These are phyloP conservation scores for Meandrina meandrites DNA, from an alignment of 92 coral and sea anemone species.

Conservation along the genomic window DNA sequence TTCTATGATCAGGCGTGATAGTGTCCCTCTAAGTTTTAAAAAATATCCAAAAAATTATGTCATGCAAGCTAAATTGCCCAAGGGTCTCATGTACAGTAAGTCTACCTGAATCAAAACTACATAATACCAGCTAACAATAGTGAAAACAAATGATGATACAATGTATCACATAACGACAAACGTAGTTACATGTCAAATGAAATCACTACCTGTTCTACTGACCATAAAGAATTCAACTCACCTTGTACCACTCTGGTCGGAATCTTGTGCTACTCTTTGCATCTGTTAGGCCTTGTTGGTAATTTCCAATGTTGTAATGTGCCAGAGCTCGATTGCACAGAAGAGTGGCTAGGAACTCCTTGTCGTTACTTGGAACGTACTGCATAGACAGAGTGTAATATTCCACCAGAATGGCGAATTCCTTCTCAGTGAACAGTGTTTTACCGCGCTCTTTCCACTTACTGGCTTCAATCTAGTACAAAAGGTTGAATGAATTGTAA, in stretches of 20 bases:
- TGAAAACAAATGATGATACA: too few relatives aligned
- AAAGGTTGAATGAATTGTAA: background rate
- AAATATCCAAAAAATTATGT: too few relatives aligned
- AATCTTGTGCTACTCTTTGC: conserved; percentile 64
- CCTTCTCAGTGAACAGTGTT: conserved; percentile 52
- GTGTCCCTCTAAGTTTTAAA: too few relatives aligned
- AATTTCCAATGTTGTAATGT: conserved; percentile 46
- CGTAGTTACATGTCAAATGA: too few relatives aligned
- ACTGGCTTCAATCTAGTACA: conserved; percentile 56
- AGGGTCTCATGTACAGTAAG: too few relatives aligned
- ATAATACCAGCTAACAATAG: too few relatives aligned
- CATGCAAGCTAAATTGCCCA: too few relatives aligned
- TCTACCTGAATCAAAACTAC: too few relatives aligned
- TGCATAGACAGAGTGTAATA: conserved; percentile 71
- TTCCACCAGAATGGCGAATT: conserved; percentile 46
- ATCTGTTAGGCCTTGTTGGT: conserved; percentile 53
- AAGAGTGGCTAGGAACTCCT: conserved; percentile 57
- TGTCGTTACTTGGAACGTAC: conserved; percentile 54
- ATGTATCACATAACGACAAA: too few relatives aligned
- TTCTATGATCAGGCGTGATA: too few relatives aligned
- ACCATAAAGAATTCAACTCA: background rate
- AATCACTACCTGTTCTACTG: background rate
- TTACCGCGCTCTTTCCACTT: conserved; percentile 76
- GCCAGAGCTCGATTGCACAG: conserved; percentile 74
- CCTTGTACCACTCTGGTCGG: conserved; percentile 76